Evolutionary conservation across 2,888 invertebrate genomes (phyloP).

Genomic region (Drosophila colorata): DNA sequence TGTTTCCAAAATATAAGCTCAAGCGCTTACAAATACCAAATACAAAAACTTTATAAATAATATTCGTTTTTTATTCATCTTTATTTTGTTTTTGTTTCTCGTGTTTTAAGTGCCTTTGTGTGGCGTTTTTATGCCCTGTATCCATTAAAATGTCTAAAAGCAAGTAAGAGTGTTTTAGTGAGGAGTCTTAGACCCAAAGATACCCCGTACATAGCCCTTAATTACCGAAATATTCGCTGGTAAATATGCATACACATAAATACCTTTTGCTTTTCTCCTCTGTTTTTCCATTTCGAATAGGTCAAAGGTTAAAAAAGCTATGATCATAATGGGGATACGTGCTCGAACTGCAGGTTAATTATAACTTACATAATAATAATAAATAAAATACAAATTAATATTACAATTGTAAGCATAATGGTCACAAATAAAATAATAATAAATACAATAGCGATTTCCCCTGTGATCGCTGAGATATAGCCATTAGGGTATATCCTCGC

Average conservation of each 20-base stretch:
- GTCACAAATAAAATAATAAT: too few relatives aligned
- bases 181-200: neutral
- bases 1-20: constrained; percentile 19
- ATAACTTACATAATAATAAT: too few relatives aligned
- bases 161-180: neutral
- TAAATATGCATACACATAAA: too few relatives aligned
- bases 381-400: too few relatives aligned
- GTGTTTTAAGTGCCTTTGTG: constrained; percentile 11
- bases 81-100: constrained; percentile 17
- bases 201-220: too few relatives aligned
- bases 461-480: neutral
- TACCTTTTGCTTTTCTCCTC: too few relatives aligned
- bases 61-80: constrained; percentile 6
- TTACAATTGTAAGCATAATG: too few relatives aligned
- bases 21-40: constrained; percentile 13
- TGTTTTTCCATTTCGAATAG: neutral
- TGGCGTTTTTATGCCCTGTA: constrained; percentile 23
- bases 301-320: too few relatives aligned
- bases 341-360: too few relatives aligned
- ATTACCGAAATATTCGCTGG: too few relatives aligned
- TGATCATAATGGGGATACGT: too few relatives aligned
- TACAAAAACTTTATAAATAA: constrained; percentile 24
- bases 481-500: neutral
- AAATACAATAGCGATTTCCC: too few relatives aligned
- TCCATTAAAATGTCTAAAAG: constrained; percentile 17